Evolutionary conservation across 2,113 vertebrate genomes (phyloP).

Genomic region (Eulacestoma nigropectus): DNA sequence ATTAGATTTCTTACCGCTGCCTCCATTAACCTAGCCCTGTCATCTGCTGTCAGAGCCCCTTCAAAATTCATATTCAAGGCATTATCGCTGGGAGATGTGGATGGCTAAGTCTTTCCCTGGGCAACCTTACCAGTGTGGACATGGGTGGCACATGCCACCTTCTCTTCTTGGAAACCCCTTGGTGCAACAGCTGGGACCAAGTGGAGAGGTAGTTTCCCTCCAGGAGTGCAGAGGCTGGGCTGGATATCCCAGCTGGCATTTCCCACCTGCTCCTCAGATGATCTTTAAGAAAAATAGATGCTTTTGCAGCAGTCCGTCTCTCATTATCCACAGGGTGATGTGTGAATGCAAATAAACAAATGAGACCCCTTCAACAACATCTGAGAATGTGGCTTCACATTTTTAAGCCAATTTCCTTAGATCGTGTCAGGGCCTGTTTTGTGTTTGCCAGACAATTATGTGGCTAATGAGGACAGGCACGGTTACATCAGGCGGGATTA

Average conservation of each 20-base stretch:
- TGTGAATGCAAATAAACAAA: constrained; percentile 38
- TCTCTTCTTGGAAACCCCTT: neutral
- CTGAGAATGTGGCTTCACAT: constrained; percentile 14
- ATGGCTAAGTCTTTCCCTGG: neutral
- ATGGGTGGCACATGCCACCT: neutral
- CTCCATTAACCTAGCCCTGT: constrained; percentile 5
- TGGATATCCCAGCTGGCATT: neutral
- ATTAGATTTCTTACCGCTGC: constrained; percentile 36
- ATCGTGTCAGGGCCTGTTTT: constrained; percentile 57
- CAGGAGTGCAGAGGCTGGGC: neutral
- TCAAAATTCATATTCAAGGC: neutral
- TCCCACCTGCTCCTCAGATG: neutral
- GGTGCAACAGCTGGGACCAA: neutral
- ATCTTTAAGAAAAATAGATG: neutral
- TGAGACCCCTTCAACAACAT: neutral
- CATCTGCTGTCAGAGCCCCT: neutral
- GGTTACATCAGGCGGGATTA: constrained; percentile 45
- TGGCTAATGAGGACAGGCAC: constrained; percentile 62
- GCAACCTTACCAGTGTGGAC: neutral
- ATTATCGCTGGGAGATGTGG: neutral
- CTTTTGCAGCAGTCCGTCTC: neutral
- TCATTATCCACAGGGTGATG: neutral
- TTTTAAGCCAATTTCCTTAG: constrained; percentile 62
- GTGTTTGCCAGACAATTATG: constrained; percentile 62
- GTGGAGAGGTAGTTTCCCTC: neutral